Evolutionary conservation across 2,888 invertebrate species (phyloP), one percentile per base, ranked within the genome.

Genomic region (Tethea ocularis): DNA sequence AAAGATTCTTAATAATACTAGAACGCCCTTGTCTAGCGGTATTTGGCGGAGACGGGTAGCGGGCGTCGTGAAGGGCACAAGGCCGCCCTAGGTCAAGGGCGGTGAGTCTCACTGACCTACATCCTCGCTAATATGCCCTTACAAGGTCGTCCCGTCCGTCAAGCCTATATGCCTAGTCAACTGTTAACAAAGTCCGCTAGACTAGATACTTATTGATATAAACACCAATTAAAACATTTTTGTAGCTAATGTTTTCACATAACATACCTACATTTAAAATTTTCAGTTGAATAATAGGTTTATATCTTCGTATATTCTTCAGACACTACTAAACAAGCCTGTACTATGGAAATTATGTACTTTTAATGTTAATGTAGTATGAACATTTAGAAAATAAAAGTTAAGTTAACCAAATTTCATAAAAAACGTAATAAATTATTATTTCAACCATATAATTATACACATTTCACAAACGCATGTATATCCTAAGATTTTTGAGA

Each of bases 71-170:
- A 84, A 87, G 89, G 88, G 86, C 87, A 79, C 77, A 68, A 60
- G 75, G 78, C 20, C 83, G 77, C 72, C 83, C 83, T 86, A 84
- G 91, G 91, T 91, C 92, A 91, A 91, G 92, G 92, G 86, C 85
- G 72, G 60, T 72, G 78, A 71, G 82, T 78, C 84, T 84, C 77
- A 79, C 83, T 89, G 89, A 88, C 89, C 91, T 90, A 91, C 85
- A 90, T 90, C 76, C 74, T 77, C 76, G 74, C 76, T 85, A 83
- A 85, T 84, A 77, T 82, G 82, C 83, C 84, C 82, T 82, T 64
- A 69, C 80, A 84, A 87, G 86, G 87, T 87, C 77, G 71, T 71
- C 59, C 57, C 64, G 69, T 65, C 70, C 68, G 71, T 67, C 71
- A 77, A 77, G 68, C 71, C 74, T 79, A 79, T 63, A 71, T 80